Evolutionary conservation across 2,888 invertebrate genomes (phyloP), one percentile per base, ranked within the genome.

Genomic region (Myathropa florea): DNA sequence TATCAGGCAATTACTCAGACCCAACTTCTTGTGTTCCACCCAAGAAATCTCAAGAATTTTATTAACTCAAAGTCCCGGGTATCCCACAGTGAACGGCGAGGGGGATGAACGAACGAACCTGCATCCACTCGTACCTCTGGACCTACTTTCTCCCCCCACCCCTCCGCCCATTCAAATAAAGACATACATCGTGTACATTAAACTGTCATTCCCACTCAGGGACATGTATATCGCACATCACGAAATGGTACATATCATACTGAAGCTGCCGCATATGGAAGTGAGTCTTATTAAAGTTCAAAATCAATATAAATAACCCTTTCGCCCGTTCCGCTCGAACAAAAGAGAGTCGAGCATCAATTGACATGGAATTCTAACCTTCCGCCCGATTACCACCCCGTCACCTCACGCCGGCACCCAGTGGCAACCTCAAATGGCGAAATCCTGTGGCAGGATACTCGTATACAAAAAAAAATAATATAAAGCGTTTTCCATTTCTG

Each of bases 301-400:
- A 79, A 86, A 83, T 86, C 86, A 86, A 86, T 86, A 86, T 86
- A 79, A 86, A 86, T 79, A 86, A 83, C 83, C 75, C 83, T 60
- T 75, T 39, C 36, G 12, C 39, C 23, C 28, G 14, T 26, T 10
- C 33, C 18, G 39, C 36, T 53, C 23, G 39, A 72, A 65, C 65
- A 80, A 60, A 80, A 72, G 79, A 81, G 72, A 81, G 77, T 81
- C 77, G 57, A 86, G 78, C 73, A 78, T 83, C 86, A 83, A 86
- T 86, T 86, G 86, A 86, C 86, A 86, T 86, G 78, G 79, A 86
- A 83, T 80, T 75, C 83, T 83, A 86, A 86, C 86, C 83, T 83
- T 79, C 68, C 65, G 67, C 61, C 80, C 60, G 75, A 46, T 12
- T 53, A 7, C 53, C 53, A 53, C n/a, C 53, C 53, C 4, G 39